phyloP scores from a whole-genome alignment of 2,888 invertebrate genomes.

The Lapara coniferarum region DNA sequence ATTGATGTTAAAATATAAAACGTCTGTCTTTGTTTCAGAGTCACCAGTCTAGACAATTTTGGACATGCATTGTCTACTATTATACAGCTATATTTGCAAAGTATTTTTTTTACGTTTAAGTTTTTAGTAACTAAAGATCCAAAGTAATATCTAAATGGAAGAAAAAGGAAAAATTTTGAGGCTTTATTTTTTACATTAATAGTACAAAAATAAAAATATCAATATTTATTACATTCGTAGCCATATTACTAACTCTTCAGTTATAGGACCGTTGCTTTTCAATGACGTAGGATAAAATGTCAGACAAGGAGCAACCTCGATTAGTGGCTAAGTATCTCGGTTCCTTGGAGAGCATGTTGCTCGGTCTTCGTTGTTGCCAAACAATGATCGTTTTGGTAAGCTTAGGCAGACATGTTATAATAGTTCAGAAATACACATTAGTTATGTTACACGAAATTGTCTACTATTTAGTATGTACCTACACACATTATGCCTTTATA shows the following conservation, averaged over 20 bases:
- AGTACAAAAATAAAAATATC: no score
- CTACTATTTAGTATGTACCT: background rate
- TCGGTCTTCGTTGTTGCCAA: background rate
- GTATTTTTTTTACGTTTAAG: no score
- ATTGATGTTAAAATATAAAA: slow-evolving; percentile 46
- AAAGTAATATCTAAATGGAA: no score
- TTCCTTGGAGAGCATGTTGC: background rate
- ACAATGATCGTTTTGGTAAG: background rate
- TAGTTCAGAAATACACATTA: background rate
- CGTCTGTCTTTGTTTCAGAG: background rate
- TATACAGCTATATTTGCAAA: no score
- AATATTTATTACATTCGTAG: background rate
- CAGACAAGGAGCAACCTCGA: background rate
- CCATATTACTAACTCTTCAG: background rate
- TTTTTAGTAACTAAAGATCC: no score
- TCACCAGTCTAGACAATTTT: background rate
- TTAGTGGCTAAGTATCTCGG: background rate
- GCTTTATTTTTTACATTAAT: no score
- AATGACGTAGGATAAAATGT: background rate
- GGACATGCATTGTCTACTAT: no score
- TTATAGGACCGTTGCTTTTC: background rate
- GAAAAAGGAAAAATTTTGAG: no score
- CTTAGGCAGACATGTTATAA: background rate
- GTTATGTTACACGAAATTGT: background rate
- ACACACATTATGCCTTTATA: no score